Evolutionary conservation across 2,888 invertebrate species (phyloP).

Genomic region (Protophormia terraenovae): DNA sequence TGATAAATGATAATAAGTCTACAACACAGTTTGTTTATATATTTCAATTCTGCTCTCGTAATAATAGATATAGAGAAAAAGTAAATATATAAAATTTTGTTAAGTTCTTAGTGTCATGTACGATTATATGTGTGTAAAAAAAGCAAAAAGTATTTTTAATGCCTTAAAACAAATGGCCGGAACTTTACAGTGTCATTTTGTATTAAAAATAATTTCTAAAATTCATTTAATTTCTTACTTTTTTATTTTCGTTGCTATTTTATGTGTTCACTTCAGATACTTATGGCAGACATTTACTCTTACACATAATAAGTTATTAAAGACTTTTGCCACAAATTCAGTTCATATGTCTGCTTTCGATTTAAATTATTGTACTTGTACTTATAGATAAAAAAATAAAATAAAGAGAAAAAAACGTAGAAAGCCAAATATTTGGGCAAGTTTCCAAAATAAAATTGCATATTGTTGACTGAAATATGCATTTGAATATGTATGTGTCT

Average conservation of each 20-base stretch:
- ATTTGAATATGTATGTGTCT: not conserved
- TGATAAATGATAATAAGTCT: constrained; percentile 59
- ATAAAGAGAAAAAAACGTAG: constrained; percentile 17
- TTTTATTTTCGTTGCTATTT: not conserved
- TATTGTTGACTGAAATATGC: constrained; percentile 55
- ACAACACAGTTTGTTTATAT: not conserved
- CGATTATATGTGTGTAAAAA: not conserved
- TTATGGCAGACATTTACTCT: constrained; percentile 49
- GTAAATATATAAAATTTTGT: not conserved
- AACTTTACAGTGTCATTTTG: constrained; percentile 51
- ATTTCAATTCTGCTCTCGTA: not conserved
- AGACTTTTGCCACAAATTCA: constrained; percentile 53
- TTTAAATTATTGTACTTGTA: constrained; percentile 45
- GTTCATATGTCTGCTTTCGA: constrained; percentile 63
- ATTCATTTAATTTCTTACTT: not conserved
- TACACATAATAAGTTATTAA: constrained; percentile 65
- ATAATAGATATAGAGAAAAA: not conserved
- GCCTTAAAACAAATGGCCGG: constrained; percentile 61
- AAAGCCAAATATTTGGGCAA: constrained; percentile 57
- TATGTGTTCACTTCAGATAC: constrained; percentile 32
- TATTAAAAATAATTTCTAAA: constrained; percentile 46
- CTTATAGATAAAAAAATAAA: not conserved
- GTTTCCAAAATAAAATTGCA: constrained; percentile 63
- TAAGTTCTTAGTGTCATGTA: constrained; percentile 12
- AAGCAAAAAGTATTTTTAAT: constrained; percentile 27